phyloP scores from a whole-genome alignment of 2,113 vertebrate species.

The Heterocephalus glaber region DNA sequence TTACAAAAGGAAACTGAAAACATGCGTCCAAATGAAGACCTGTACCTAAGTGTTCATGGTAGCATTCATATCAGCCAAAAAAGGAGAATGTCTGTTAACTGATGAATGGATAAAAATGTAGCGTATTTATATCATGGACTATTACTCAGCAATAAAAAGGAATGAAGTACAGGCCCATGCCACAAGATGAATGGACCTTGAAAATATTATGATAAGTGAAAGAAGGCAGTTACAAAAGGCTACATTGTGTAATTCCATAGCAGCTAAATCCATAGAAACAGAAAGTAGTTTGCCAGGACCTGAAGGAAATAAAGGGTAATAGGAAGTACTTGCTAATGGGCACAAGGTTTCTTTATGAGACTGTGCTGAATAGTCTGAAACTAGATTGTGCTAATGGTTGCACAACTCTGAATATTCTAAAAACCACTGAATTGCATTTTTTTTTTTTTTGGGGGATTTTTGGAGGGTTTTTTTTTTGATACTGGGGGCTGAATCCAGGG shows the following conservation, averaged over 20 bases:
- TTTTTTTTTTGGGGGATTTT: not conserved
- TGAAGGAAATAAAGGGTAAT: not conserved
- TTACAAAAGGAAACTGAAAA: not conserved
- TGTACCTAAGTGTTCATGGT: not conserved
- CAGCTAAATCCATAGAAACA: not conserved
- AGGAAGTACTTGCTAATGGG: not conserved
- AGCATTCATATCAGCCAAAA: not conserved
- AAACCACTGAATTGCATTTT: not conserved
- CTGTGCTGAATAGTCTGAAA: not conserved
- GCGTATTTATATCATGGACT: not conserved
- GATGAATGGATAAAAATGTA: not conserved
- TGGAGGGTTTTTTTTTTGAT: not conserved
- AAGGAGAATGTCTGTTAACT: not conserved
- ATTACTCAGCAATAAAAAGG: not conserved
- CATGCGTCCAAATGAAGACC: not conserved
- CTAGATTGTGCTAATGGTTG: not conserved
- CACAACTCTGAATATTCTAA: not conserved
- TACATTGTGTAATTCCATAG: not conserved
- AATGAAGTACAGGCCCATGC: not conserved
- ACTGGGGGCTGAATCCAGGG: not conserved
- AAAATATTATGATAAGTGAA: not conserved
- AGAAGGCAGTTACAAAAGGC: not conserved
- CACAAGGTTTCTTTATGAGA: not conserved
- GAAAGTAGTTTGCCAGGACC: not conserved
- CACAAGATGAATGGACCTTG: not conserved